Conservation (phyloP, 1,140 invertebrate species). For the Anastatus disparis region DNA sequence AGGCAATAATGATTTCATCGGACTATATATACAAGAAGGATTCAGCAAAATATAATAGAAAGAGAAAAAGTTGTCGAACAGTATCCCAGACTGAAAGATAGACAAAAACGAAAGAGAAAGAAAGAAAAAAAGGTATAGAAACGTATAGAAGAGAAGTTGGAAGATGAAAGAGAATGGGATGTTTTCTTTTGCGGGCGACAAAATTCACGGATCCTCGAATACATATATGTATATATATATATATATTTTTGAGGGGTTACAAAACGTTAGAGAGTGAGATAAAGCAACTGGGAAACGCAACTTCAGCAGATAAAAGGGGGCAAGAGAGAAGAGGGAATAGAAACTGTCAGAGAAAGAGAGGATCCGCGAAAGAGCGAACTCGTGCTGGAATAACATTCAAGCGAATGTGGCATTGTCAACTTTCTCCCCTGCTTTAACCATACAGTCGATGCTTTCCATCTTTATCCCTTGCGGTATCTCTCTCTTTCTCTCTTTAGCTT, state of each 20-base stretch:
- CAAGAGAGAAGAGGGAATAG: conserved; percentile 37
- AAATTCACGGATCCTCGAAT: conserved; percentile 52
- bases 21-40: not conserved
- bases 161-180: conserved; percentile 44
- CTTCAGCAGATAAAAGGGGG: conserved; percentile 19
- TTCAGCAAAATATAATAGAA: not conserved
- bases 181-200: conserved; percentile 57
- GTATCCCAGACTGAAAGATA: no score
- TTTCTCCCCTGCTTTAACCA: no score
- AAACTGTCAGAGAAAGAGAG: conserved; percentile 31
- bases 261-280: conserved; percentile 38
- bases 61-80: not conserved
- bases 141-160: conserved; percentile 40
- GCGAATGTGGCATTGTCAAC: conserved; percentile 64
- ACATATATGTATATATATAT: no score
- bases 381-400: conserved; percentile 65
- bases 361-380: conserved; percentile 56
- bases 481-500: not conserved
- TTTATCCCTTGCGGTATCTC: not conserved
- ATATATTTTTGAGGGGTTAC: conserved; percentile 23
- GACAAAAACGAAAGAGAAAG: conserved; percentile 40
- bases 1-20: conserved; percentile 54
- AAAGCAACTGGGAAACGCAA: not conserved
- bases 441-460: no score
- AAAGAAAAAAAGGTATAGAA: conserved; percentile 36